These are phyloP conservation scores for Notothenia coriiceps DNA, from an alignment of 2,113 vertebrate genomes.

Conservation along the genomic window DNA sequence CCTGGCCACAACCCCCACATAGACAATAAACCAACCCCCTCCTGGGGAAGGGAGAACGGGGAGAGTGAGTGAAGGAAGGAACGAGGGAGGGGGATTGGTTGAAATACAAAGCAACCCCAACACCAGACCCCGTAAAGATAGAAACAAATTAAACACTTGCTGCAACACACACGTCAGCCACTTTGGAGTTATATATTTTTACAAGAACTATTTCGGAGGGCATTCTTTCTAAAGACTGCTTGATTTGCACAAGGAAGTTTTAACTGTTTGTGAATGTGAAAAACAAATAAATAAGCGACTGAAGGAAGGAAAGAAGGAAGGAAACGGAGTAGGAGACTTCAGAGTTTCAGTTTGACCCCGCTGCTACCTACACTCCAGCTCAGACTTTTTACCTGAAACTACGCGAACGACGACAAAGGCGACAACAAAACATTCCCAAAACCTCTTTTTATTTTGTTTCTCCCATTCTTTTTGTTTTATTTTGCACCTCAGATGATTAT, in stretches of 20 bases:
- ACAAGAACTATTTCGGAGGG: constrained; percentile 88
- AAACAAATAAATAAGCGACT: constrained; percentile 36
- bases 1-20: constrained; percentile 6
- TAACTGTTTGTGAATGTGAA: constrained; percentile 97
- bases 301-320: constrained; percentile 62
- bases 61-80: not conserved
- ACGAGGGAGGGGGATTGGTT: constrained; percentile 5
- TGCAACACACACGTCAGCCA: constrained; percentile 82
- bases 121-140: constrained; percentile 50
- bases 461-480: not conserved
- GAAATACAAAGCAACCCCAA: constrained; percentile 46
- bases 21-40: constrained; percentile 30
- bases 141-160: constrained; percentile 72
- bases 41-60: constrained; percentile 6
- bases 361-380: constrained; percentile 90
- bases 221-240: constrained; percentile 99
- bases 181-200: constrained; percentile 86
- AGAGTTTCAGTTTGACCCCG: constrained; percentile 86
- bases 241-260: constrained; percentile 99
- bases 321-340: constrained; percentile 78
- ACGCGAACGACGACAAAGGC: constrained; percentile 18
- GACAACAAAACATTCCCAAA: constrained; percentile 57
- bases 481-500: constrained; percentile 30
- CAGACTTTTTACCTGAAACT: constrained; percentile 71
- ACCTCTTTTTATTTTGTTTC: not conserved